Percentiles rank a stretch among this genome's conserved stretches.
Evolutionary conservation across 2,113 vertebrate genomes (phyloP).

Genomic region (Planiliza haematocheilus): DNA sequence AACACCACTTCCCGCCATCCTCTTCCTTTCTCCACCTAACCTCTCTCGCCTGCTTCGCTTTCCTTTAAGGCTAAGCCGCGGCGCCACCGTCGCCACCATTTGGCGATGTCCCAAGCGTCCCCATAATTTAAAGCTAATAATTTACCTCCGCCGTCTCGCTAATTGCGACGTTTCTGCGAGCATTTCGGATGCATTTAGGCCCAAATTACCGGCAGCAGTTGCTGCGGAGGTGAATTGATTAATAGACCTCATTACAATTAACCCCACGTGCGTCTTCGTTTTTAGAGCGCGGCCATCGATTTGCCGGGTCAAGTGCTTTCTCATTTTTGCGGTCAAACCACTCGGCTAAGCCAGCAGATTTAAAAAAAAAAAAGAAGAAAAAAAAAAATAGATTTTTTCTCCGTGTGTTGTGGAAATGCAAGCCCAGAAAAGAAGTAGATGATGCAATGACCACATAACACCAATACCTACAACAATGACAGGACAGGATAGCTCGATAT

Average conservation of each 20-base stretch:
- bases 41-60: conserved; percentile 45
- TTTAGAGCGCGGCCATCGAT: conserved; percentile 62
- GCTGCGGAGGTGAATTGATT: conserved; percentile 63
- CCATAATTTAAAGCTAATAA: conserved; percentile 52
- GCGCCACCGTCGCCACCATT: conserved; percentile 27
- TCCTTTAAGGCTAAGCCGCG: conserved; percentile 50
- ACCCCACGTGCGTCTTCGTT: conserved; percentile 61
- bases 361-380: too few species aligned
- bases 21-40: not conserved
- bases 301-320: conserved; percentile 39
- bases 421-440: not conserved
- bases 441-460: not conserved
- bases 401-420: not conserved
- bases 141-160: conserved; percentile 31
- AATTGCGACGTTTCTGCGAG: conserved; percentile 53
- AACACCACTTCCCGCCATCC: conserved; percentile 8
- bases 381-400: conserved; percentile 22
- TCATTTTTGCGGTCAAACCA: conserved; percentile 16
- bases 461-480: not conserved
- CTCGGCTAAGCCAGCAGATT: conserved; percentile 22
- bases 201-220: conserved; percentile 62
- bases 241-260: conserved; percentile 65
- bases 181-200: conserved; percentile 55
- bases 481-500: not conserved
- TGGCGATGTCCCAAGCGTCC: conserved; percentile 40